Percentiles rank a stretch among this genome's conserved stretches.
These are phyloP conservation scores for Brachylomia viminalis DNA, from an alignment of 2,888 invertebrate genomes.

Conservation along the genomic window DNA sequence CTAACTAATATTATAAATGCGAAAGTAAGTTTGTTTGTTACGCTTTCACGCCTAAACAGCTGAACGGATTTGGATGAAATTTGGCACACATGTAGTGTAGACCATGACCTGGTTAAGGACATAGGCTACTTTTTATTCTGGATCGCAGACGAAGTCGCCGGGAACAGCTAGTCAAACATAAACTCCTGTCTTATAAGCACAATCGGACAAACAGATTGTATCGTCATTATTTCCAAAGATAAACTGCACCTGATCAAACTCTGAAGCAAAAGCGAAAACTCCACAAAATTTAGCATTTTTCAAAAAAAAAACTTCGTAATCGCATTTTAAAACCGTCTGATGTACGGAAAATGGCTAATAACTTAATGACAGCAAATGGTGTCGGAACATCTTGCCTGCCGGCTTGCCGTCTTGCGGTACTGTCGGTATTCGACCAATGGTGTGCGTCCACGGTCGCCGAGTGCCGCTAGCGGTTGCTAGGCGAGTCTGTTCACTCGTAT, in stretches of 20 bases:
- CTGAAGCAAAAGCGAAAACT: conserved; percentile 5
- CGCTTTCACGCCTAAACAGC: too few species aligned
- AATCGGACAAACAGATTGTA: not conserved
- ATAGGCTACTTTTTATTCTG: too few species aligned
- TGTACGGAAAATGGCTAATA: conserved; percentile 63
- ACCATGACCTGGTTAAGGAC: too few species aligned
- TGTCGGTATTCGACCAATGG: conserved; percentile 65
- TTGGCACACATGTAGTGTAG: too few species aligned
- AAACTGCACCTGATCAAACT: conserved; percentile 19
- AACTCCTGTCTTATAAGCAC: not conserved
- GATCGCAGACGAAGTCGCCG: too few species aligned
- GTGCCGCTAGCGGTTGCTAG: conserved; percentile 65
- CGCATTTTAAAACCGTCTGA: conserved; percentile 47
- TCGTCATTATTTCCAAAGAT: conserved; percentile 1
- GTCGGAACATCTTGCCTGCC: conserved; percentile 55
- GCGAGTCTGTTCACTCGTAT: conserved; percentile 73
- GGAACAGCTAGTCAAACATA: too few species aligned
- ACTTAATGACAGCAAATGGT: conserved; percentile 55
- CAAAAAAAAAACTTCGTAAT: conserved; percentile 38
- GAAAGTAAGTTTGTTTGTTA: too few species aligned
- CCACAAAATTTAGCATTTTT: conserved; percentile 20
- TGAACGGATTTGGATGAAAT: too few species aligned
- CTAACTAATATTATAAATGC: too few species aligned
- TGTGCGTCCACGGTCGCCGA: conserved; percentile 60
- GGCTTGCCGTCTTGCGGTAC: conserved; percentile 53